A percentile compares a stretch with the other conserved stretches of the same genome.
Conservation (phyloP, 2,797 vertebrate genomes). For the Hydrolagus colliei region DNA sequence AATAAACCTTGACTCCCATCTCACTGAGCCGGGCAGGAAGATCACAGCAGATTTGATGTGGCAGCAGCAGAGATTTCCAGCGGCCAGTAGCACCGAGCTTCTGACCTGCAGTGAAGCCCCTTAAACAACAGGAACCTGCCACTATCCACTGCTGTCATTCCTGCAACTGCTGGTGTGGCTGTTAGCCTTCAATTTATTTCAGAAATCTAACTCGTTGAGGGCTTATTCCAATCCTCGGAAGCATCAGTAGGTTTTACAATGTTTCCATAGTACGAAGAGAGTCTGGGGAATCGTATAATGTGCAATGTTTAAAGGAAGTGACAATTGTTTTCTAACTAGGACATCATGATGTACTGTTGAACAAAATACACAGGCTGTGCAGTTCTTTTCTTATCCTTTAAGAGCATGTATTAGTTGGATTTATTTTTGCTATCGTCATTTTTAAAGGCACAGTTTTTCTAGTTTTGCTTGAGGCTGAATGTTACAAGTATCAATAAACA, state of each 20-base stretch:
- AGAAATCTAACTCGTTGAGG: constrained; percentile 9
- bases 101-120: constrained; percentile 21
- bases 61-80: constrained; percentile 30
- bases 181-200: constrained; percentile 17
- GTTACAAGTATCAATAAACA: too few relatives aligned
- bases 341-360: not conserved
- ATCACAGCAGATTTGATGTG: constrained; percentile 31
- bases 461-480: too few relatives aligned
- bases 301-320: constrained; percentile 8
- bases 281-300: constrained; percentile 13
- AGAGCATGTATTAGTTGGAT: too few relatives aligned
- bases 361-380: not conserved
- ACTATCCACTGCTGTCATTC: constrained; percentile 27
- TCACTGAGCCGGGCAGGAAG: constrained; percentile 25
- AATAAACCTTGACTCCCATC: constrained; percentile 1
- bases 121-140: constrained; percentile 16
- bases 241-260: not conserved
- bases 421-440: too few relatives aligned
- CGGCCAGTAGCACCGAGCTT: constrained; percentile 9
- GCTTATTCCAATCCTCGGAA: constrained; percentile 1
- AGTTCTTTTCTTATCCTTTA: not conserved
- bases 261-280: not conserved
- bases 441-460: too few relatives aligned
- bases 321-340: constrained; percentile 24
- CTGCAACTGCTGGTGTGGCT: constrained; percentile 27